Evolutionary conservation across 2,888 invertebrate species (phyloP), one percentile per base, ranked within the genome.

Genomic region (Smittia sp.): DNA sequence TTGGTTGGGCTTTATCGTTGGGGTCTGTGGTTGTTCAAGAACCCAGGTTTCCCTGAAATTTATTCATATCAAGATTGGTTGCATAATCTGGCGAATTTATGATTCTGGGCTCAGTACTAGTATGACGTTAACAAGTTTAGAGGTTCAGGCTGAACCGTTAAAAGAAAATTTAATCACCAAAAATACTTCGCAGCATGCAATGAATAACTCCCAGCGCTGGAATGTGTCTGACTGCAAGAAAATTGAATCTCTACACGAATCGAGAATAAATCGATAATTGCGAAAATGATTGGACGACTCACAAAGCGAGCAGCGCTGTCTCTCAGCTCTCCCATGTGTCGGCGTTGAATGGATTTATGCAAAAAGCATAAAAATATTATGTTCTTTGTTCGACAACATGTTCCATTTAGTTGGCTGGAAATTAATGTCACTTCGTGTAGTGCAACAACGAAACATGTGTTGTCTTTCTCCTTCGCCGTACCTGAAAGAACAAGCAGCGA

Each of bases 321-420:
- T 58, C 11, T 58, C n/a, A 3, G 22, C 20, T 58, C 22, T 58
- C 20, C 22, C 13, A 13, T 58, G 22, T 58, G 58, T 58, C 58
- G 20, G 22, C 58, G 9, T 4, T 58, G 7, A 3, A n/a, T 58
- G 22, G n/a, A 58, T 58, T 32, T 32, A 58, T 58, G 58, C 20
- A 58, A 58, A 58, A 58, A 20, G 18, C 69, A 70, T 70, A 70
- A 58, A 70, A 52, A 27, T 70, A 70, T 70, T 70, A 70, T 69
- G 69, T 69, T 70, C 69, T 70, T 70, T 70, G 69, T 70, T 70
- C 46, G 54, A 70, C 69, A 52, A 70, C 69, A 70, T 52, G 69
- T 70, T 70, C 18, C 69, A 70, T 70, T 70, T 52, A 70, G 32
- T 54, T 58, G 58, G 22, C 11, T 70, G 18, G 25, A 70, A 70